Evolutionary conservation across 2,888 invertebrate genomes (phyloP), one percentile per base, ranked within the genome.

Genomic region (Melinaea marsaeus): DNA sequence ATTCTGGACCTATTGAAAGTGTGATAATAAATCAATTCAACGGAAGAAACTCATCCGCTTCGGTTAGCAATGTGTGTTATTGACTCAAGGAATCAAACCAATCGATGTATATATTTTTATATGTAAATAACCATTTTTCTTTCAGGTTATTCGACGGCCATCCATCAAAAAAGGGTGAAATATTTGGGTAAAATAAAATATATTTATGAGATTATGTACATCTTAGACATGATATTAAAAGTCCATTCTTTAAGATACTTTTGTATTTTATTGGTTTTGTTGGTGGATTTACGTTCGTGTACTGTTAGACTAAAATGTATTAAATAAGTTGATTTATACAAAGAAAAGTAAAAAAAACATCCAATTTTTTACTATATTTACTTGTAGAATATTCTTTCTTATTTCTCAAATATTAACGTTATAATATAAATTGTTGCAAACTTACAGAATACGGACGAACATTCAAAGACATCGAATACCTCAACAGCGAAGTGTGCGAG

Each of bases 401-500:
- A 22, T 2, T 7, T 37, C 2, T 37, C 4, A 4, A 37, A 4
- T 37, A 7, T 42, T 9, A 9, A 42, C 9, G 11, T 42, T 9
- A 42, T 42, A 42, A 69, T 88, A 90, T 51, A 22, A 22, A 22
- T 22, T 22, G 1, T 22, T 22, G 22, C 22, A 22, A 22, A 22
- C 22, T 22, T 22, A 22, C 88, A 96, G 95, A 96, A 84, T 96
- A 95, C 81, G 95, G 95, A 66, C 92, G 95, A 71, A 91, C 93
- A 33, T 96, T 96, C 81, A 92, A 92, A 75, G 96, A 96, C 78
- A 96, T 96, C 74, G 95, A 95, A 58, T 96, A 96, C 76, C 86
- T 93, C 61, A 93, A 92, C 77, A 94, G 89, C 75, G 93, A 96
- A 85, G 92, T 93, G 64, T 96, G 96, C 83, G 92, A 95, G 63